A percentile compares a stretch with the other conserved stretches of the same genome.
These are phyloP conservation scores for Pseudomyrmex gracilis DNA, from an alignment of 1,140 invertebrate species.

Conservation along the genomic window DNA sequence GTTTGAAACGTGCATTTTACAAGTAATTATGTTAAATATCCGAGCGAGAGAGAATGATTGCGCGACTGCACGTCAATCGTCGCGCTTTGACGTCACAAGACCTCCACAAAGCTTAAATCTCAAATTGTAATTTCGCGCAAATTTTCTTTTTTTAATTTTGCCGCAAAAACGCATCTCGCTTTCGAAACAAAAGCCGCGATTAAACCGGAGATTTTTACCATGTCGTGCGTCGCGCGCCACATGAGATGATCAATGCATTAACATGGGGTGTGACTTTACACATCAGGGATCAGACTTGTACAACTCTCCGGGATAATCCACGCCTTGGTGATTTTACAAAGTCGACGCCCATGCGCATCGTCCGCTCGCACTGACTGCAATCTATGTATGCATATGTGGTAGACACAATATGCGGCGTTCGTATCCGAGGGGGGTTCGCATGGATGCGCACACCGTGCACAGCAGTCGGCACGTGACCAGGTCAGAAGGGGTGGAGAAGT, in stretches of 20 bases:
- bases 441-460: conserved; percentile 29
- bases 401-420: conserved; percentile 42
- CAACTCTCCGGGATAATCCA: too few species aligned
- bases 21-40: conserved; percentile 44
- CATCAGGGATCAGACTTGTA: not conserved
- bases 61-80: too few species aligned
- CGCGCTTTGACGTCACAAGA: not conserved
- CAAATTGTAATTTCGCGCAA: not conserved
- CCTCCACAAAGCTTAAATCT: too few species aligned
- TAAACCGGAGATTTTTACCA: too few species aligned
- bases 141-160: conserved; percentile 8
- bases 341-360: conserved; percentile 23
- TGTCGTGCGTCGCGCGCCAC: not conserved
- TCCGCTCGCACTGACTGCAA: not conserved
- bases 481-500: not conserved
- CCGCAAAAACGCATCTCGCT: too few species aligned
- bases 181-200: too few species aligned
- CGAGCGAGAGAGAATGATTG: not conserved
- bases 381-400: conserved; percentile 44
- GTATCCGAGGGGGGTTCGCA: conserved; percentile 17
- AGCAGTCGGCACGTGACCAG: conserved; percentile 47
- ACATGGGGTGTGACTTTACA: not conserved
- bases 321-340: not conserved
- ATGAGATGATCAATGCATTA: not conserved
- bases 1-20: conserved; percentile 24